Evolutionary conservation across 2,888 invertebrate species (phyloP), one percentile per base, ranked within the genome.

Genomic region (Pheosia gnoma): DNA sequence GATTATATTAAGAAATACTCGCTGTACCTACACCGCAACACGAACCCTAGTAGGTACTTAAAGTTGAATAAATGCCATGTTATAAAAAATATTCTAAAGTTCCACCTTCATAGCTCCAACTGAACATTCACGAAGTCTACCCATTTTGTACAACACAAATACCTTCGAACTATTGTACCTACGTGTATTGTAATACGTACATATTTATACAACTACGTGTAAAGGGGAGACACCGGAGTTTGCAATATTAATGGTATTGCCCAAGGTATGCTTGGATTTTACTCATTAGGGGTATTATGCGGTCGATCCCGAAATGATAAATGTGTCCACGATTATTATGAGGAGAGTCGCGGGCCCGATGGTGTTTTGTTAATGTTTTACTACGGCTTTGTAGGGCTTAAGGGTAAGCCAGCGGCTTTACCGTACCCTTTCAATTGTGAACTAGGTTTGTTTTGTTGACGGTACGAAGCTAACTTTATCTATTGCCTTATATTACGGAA

Each of bases 231-330:
- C 78, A 75, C 79, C 77, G 81, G 85, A 83, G 85, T 73, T 84
- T 84, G 86, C 85, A 86, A 89, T 90, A 91, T 91, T 91, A 90
- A 92, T 90, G 89, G 87, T 85, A 89, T 86, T 84, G 85, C 87
- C 87, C 82, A 87, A 91, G 89, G 90, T 90, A 91, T 89, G 91
- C 89, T 84, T 86, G 91, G 91, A 92, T 93, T 91, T 89, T 90
- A 90, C 91, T 91, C 91, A 93, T 93, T 93, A 91, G 87, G 87
- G 90, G 88, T 88, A 89, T 91, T 90, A 91, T 86, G 86, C 84
- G 87, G 85, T 86, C 87, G 87, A 89, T 90, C 86, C 83, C 81
- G 76, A 91, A 88, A 92, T 93, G 92, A 92, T 92, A 90, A 90
- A 93, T 90, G 89, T 84, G 82, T 84, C 79, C 78, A 86, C 82